Evolutionary conservation across 2,797 vertebrate species (phyloP), one percentile per base, ranked within the genome.

Genomic region (Zenarchopterus dispar): DNA sequence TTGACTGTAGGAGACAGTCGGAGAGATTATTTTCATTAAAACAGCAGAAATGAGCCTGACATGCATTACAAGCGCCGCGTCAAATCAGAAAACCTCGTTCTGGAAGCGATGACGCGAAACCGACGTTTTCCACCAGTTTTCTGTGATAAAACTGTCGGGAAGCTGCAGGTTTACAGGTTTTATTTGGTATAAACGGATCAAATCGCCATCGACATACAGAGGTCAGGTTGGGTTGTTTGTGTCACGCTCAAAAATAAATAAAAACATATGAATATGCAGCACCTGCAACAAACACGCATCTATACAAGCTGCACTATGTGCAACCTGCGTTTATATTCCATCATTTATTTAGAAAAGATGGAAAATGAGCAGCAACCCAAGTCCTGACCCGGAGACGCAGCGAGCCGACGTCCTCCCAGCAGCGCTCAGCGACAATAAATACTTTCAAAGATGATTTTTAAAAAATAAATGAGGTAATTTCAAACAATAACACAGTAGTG

Each of bases 391-490:
- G 8, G 19, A 55, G 64, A 70, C 48, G 28, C 15, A 17, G n/a
- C 28, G 3, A 8, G 26, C 42, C 36, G 50, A 57, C 68, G 61
- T 39, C 8, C 61, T 39, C 36, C 36, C 13, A 3, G 3, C 36
- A 39, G 36, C 16, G 36, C 16, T 39, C 36, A 39, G 13, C 16
- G 36, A 39, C 13, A 39, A 15, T 15, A 39, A 39, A 39, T 39
- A 39, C 13, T 51, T 59, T 18, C 17, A 50, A 68, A 77, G 86
- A 87, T 88, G 78, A 80, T 81, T 59, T 50, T 50, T 48, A 45
- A 75, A 85, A 71, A 22, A n/a, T n/a, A n/a, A n/a, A n/a, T n/a
- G 69, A 26, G 39, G 13, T 21, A 58, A 64, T 51, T 53, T 5
- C 33, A 22, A 41, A 68, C 7, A 46, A 70, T 5, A 44, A 56